Evolutionary conservation across 2,888 invertebrate species (phyloP).

Genomic region (Mimachlamys varia): DNA sequence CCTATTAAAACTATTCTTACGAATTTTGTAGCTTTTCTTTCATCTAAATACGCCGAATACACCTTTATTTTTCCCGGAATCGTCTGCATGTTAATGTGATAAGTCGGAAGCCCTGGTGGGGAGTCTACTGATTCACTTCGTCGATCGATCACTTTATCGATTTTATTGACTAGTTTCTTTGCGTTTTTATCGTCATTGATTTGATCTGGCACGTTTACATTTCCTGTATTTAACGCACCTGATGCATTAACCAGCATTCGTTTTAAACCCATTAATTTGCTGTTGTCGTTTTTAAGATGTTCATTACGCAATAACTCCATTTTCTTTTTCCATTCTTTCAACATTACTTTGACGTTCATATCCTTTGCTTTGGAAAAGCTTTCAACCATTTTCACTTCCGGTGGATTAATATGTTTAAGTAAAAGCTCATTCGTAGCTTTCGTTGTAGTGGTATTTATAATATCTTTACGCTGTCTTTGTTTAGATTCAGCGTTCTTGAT

Average conservation of each 20-base stretch:
- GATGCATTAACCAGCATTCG: not conserved
- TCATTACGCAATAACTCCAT: not conserved
- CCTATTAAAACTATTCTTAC: conserved; percentile 60
- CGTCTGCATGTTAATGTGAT: not conserved
- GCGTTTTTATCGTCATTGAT: not conserved
- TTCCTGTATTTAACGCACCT: no score
- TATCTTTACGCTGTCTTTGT: not conserved
- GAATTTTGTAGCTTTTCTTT: conserved; percentile 58
- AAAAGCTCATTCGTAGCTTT: no score
- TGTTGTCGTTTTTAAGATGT: not conserved
- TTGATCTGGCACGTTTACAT: no score
- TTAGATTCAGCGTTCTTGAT: not conserved
- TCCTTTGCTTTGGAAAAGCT: not conserved
- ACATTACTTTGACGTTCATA: not conserved
- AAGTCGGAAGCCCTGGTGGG: not conserved
- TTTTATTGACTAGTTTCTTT: not conserved
- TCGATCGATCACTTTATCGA: not conserved
- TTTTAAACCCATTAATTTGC: not conserved
- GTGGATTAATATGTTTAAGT: not conserved
- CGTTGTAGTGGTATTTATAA: not conserved
- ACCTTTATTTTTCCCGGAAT: conserved; percentile 57
- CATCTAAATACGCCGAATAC: conserved; percentile 72
- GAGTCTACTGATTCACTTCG: not conserved
- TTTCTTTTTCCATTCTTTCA: not conserved
- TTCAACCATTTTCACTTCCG: not conserved